Percentiles rank a stretch among this genome's conserved stretches.
phyloP scores from a whole-genome alignment of 2,888 invertebrate genomes.

The Drosophila mimetica region DNA sequence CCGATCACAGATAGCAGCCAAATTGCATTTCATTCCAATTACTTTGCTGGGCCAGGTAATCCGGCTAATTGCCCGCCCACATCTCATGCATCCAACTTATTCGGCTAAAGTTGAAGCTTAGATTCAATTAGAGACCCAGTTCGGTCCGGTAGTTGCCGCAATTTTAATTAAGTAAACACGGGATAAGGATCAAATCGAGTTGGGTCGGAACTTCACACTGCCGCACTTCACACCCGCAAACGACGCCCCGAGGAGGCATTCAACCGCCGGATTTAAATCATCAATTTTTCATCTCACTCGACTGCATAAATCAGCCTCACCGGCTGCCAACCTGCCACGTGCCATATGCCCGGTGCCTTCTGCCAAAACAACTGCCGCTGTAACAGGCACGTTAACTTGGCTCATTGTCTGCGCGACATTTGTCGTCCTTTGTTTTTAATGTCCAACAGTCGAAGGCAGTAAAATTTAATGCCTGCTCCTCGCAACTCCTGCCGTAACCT shows the following conservation, averaged over 20 bases:
- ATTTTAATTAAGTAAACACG: slow-evolving; percentile 37
- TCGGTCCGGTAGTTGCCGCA: slow-evolving; percentile 19
- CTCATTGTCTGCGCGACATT: slow-evolving; percentile 49
- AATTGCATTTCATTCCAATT: slow-evolving; percentile 30
- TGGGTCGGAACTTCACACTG: slow-evolving; percentile 9
- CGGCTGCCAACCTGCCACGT: slow-evolving; percentile 37
- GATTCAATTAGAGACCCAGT: slow-evolving; percentile 28
- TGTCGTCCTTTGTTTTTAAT: slow-evolving; percentile 71
- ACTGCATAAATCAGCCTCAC: slow-evolving; percentile 64
- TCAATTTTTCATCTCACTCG: slow-evolving; percentile 64
- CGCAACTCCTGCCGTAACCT: background rate
- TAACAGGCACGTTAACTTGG: slow-evolving; percentile 29
- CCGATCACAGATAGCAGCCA: slow-evolving; percentile 13
- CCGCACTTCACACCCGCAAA: slow-evolving; percentile 10
- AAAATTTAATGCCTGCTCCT: slow-evolving; percentile 65
- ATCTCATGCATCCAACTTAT: slow-evolving; percentile 4
- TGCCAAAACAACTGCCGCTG: slow-evolving; percentile 23
- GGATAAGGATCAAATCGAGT: slow-evolving; percentile 37
- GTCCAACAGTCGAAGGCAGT: slow-evolving; percentile 68
- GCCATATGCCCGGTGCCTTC: slow-evolving; percentile 32
- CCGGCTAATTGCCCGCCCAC: slow-evolving; percentile 24
- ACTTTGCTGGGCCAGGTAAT: slow-evolving; percentile 19
- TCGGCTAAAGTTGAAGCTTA: slow-evolving; percentile 14
- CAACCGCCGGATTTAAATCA: slow-evolving; percentile 53
- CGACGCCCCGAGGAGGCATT: slow-evolving; percentile 26